phyloP scores from a whole-genome alignment of 1,140 invertebrate species.

The Trichonephila inaurata region DNA sequence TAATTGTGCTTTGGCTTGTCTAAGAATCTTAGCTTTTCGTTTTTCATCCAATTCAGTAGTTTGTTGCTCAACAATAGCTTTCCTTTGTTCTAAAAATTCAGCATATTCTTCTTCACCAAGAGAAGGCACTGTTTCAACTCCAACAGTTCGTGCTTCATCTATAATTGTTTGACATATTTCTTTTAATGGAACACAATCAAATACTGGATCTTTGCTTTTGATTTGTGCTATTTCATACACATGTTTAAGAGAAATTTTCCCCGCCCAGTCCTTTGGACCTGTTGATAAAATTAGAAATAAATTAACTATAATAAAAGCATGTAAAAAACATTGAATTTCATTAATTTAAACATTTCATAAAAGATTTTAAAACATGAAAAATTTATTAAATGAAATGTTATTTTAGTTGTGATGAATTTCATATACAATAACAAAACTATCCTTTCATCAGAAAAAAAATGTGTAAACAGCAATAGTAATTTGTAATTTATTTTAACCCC shows the following conservation, averaged over 20 bases:
- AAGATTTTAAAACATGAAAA: too few relatives aligned
- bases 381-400: too few relatives aligned
- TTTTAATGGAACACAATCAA: conserved; percentile 86
- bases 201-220: conserved; percentile 91
- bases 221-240: conserved; percentile 99
- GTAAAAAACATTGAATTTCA: too few relatives aligned
- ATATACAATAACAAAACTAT: too few relatives aligned
- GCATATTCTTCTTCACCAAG: conserved; percentile 91
- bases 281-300: conserved; percentile 76
- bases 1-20: conserved; percentile 80
- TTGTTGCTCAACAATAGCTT: conserved; percentile 87
- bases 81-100: conserved; percentile 90
- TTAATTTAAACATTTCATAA: too few relatives aligned
- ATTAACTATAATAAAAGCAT: too few relatives aligned
- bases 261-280: conserved; percentile 88
- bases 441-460: too few relatives aligned
- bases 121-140: conserved; percentile 91
- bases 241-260: conserved; percentile 97
- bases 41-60: conserved; percentile 90
- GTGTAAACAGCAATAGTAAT: too few relatives aligned
- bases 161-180: conserved; percentile 91
- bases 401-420: too few relatives aligned
- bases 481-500: too few relatives aligned
- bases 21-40: conserved; percentile 95
- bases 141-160: conserved; percentile 88